Evolutionary conservation across 2,113 vertebrate species (phyloP), one percentile per base, ranked within the genome.

Genomic region (Oxyruncus cristatus): DNA sequence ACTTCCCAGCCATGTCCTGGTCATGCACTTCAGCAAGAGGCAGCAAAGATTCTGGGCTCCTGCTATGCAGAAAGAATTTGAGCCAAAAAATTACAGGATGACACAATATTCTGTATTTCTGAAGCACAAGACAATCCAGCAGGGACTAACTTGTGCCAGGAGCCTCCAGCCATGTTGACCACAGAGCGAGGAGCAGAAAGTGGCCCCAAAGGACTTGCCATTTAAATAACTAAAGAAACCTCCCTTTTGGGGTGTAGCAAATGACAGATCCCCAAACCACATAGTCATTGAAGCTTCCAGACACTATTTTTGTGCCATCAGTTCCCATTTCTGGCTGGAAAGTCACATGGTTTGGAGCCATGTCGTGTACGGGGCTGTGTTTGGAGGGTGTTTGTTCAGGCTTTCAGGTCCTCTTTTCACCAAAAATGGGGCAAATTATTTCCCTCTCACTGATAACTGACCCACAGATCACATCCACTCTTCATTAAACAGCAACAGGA

Each of bases 341-440:
- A 72, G 17, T 52, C 44, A 3, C 4, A 15, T 5, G 30, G 50
- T 16, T 53, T 49, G 55, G 11, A 68, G 67, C n/a, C 32, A 2
- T 1, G 4, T 22, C 1, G 1, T 11, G 26, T 15, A 10, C 0
- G 0, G 52, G 32, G 12, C 8, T 49, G 18, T 50, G 49, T 35
- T 52, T 58, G 3, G 3, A 58, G 67, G 67, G 18, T 14, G 15
- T 66, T 85, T 41, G 14, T 42, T 74, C 14, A 59, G 75, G 26
- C 13, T 77, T 70, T 49, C 35, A 26, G 66, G 42, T 27, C 27
- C 67, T 65, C 58, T 79, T 73, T 66, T 52, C 50, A 73, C 30
- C 35, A 37, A 21, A 80, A 39, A 21, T 1, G 15, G 65, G 8
- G 41, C 7, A 65, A 90, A 76, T 56, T 13, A 23, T 79, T 85